Percentiles rank a stretch among this genome's conserved stretches.
Conservation (phyloP, 2,797 vertebrate genomes). For the Melanotaenia pygmaea region DNA sequence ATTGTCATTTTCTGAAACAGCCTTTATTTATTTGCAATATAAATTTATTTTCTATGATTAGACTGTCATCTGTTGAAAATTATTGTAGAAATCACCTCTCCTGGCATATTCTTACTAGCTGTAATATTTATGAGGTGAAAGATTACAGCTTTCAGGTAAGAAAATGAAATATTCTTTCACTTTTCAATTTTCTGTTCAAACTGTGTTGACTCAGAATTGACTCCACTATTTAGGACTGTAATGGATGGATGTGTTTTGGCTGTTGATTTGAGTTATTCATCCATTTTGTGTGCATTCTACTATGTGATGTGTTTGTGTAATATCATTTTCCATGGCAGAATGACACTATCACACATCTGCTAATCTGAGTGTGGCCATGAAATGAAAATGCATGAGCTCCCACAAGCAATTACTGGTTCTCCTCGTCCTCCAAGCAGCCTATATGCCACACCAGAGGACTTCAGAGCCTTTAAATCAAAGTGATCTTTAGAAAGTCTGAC, state of each 20-base stretch:
- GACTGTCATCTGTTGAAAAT: slow-evolving; percentile 26
- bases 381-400: slow-evolving; percentile 56
- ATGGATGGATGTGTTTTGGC: slow-evolving; percentile 44
- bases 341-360: slow-evolving; percentile 67
- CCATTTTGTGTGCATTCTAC: slow-evolving; percentile 49
- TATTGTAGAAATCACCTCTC: slow-evolving; percentile 25
- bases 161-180: slow-evolving; percentile 23
- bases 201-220: slow-evolving; percentile 38
- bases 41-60: slow-evolving; percentile 25
- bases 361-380: slow-evolving; percentile 63
- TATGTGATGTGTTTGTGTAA: slow-evolving; percentile 56
- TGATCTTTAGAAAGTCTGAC: slow-evolving; percentile 20
- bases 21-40: slow-evolving; percentile 10
- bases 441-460: slow-evolving; percentile 28
- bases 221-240: slow-evolving; percentile 41
- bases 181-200: slow-evolving; percentile 34
- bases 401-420: slow-evolving; percentile 54
- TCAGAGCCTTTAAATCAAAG: slow-evolving; percentile 53
- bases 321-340: slow-evolving; percentile 54
- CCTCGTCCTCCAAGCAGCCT: slow-evolving; percentile 34
- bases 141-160: slow-evolving; percentile 27
- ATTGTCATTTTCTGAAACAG: slow-evolving; percentile 26
- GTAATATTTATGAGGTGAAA: slow-evolving; percentile 24
- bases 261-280: slow-evolving; percentile 38
- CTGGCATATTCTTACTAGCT: slow-evolving; percentile 38